Conservation (phyloP, 92 coral and sea anemone genomes). For the Phenganax stokvisi region DNA sequence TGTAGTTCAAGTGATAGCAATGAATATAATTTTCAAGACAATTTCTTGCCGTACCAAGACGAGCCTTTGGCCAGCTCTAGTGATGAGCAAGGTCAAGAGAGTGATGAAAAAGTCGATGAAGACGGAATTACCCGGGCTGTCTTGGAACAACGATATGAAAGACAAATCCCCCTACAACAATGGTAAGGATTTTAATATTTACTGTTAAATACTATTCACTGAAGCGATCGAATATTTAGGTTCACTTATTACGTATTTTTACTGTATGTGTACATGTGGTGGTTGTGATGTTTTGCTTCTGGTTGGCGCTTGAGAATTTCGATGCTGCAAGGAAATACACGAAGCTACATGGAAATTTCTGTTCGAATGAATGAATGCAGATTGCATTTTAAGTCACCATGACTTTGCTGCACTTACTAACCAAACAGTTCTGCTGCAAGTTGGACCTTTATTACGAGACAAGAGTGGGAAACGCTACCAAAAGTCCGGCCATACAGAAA, state of each 20-base stretch:
- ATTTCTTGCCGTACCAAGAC: not conserved
- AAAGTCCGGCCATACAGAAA: slow-evolving; percentile 29
- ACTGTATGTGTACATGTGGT: slow-evolving; percentile 13
- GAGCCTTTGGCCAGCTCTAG: slow-evolving; percentile 15
- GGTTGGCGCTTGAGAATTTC: slow-evolving; percentile 27
- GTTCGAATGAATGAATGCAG: not conserved
- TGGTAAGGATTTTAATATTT: slow-evolving; percentile 10
- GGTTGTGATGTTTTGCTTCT: slow-evolving; percentile 6
- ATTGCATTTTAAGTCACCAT: slow-evolving; percentile 10
- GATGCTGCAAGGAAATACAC: too few relatives aligned
- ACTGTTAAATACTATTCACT: not conserved
- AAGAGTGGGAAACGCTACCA: slow-evolving; percentile 25
- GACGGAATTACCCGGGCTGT: slow-evolving; percentile 12
- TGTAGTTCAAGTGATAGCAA: slow-evolving; percentile 3
- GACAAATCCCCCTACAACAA: slow-evolving; percentile 6
- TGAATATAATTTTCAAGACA: slow-evolving; percentile 2
- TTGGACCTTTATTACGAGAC: slow-evolving; percentile 23
- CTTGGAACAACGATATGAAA: slow-evolving; percentile 11
- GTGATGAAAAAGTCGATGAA: slow-evolving; percentile 16
- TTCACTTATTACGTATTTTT: not conserved
- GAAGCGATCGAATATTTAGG: not conserved
- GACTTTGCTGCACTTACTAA: slow-evolving; percentile 13
- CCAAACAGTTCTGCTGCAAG: slow-evolving; percentile 24
- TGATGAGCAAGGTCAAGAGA: not conserved
- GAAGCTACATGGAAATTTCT: too few relatives aligned